phyloP scores from a whole-genome alignment of 2,888 invertebrate species.

The Tachina lurida region DNA sequence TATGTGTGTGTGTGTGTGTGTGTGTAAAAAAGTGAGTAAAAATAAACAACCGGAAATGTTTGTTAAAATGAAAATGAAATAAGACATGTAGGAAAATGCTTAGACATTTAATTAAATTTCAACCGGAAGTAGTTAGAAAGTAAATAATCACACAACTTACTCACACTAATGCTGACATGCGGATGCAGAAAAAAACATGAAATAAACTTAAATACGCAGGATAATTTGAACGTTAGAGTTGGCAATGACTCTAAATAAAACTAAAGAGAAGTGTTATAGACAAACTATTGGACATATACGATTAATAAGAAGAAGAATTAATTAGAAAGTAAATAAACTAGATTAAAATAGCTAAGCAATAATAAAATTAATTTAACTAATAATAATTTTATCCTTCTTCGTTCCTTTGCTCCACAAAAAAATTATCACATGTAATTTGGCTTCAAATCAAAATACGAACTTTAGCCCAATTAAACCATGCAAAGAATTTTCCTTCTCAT shows the following conservation, averaged over 20 bases:
- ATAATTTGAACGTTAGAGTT: background rate
- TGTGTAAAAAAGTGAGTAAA: background rate
- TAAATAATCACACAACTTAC: constrained; percentile 16
- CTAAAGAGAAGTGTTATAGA: background rate
- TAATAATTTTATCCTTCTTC: no score
- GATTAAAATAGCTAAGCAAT: background rate
- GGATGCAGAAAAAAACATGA: background rate
- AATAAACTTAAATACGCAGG: background rate
- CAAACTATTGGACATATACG: background rate
- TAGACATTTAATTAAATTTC: constrained; percentile 70
- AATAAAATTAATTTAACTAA: no score
- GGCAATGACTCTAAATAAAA: background rate
- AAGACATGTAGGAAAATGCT: constrained; percentile 55
- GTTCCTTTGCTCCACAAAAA: no score
- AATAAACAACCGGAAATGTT: constrained; percentile 63
- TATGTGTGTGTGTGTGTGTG: background rate
- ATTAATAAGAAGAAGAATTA: background rate
- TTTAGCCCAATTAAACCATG: no score
- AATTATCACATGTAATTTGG: no score
- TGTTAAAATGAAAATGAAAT: constrained; percentile 49
- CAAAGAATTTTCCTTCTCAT: background rate
- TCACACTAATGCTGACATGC: background rate
- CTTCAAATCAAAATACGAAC: no score
- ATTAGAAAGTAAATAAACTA: background rate
- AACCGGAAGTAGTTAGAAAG: constrained; percentile 67